These are phyloP conservation scores for Ceratina calcarata DNA, from an alignment of 1,140 invertebrate species.

Conservation along the genomic window DNA sequence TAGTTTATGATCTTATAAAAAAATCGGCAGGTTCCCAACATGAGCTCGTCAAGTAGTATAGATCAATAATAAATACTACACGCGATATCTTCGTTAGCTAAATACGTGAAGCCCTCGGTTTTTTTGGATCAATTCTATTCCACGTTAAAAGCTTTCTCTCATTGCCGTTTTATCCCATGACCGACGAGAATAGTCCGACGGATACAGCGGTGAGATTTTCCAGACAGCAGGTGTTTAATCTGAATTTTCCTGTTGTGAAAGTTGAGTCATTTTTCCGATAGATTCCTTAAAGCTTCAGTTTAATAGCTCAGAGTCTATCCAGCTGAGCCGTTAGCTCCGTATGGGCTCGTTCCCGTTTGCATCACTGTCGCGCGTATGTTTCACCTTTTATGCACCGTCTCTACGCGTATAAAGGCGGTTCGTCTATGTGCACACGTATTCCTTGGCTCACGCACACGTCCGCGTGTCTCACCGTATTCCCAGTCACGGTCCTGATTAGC, in stretches of 20 bases:
- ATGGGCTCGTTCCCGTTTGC: constrained; percentile 24
- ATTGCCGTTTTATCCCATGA: neutral
- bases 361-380: constrained; percentile 5
- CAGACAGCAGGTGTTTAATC: neutral
- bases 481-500: constrained; percentile 76
- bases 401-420: constrained; percentile 2
- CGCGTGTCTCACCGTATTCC: constrained; percentile 69
- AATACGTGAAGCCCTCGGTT: too few species aligned
- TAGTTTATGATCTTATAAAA: too few species aligned
- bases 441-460: constrained; percentile 22
- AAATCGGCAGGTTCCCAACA: too few species aligned
- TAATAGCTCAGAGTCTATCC: constrained; percentile 22
- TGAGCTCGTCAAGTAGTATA: too few species aligned
- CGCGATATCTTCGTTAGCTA: too few species aligned
- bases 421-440: constrained; percentile 3
- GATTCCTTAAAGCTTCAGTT: constrained; percentile 27
- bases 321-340: constrained; percentile 17
- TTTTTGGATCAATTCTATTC: too few species aligned
- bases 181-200: neutral
- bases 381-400: constrained; percentile 2
- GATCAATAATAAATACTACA: too few species aligned
- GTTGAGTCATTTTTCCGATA: neutral
- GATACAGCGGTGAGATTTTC: too few species aligned
- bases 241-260: neutral
- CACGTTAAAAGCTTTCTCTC: neutral